phyloP scores from a whole-genome alignment of 1,140 invertebrate genomes.

The Trichonephila clavata region DNA sequence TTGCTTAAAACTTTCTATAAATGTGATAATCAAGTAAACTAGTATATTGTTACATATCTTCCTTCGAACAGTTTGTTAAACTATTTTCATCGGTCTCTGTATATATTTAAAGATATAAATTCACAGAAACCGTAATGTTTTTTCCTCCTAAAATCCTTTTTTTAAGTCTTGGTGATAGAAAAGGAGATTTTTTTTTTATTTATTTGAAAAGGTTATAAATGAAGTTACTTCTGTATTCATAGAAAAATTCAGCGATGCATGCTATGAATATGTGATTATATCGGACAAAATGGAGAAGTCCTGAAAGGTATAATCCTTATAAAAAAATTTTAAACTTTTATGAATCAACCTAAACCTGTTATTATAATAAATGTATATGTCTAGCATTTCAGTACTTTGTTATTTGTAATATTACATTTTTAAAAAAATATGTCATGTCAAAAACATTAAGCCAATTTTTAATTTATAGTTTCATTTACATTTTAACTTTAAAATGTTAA shows the following conservation, averaged over 20 bases:
- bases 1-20: too few species aligned
- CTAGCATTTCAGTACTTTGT: background rate
- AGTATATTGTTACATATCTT: too few species aligned
- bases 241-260: background rate
- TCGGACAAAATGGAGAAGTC: background rate
- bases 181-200: background rate
- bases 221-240: slow-evolving; percentile 27
- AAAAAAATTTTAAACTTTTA: background rate
- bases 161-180: background rate
- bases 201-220: background rate
- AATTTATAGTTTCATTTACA: too few species aligned
- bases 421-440: background rate
- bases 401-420: background rate
- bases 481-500: too few species aligned
- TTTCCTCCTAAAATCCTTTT: background rate
- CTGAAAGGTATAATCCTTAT: background rate
- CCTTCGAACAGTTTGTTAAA: too few species aligned
- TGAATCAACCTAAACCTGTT: background rate
- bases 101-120: too few species aligned
- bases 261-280: slow-evolving; percentile 2
- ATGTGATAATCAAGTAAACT: too few species aligned
- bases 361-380: background rate
- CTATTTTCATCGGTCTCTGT: too few species aligned
- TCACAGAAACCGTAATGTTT: too few species aligned
- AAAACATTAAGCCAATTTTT: background rate